These are phyloP conservation scores for Sporophila hypoxantha DNA, from an alignment of 2,113 vertebrate genomes.

Conservation along the genomic window DNA sequence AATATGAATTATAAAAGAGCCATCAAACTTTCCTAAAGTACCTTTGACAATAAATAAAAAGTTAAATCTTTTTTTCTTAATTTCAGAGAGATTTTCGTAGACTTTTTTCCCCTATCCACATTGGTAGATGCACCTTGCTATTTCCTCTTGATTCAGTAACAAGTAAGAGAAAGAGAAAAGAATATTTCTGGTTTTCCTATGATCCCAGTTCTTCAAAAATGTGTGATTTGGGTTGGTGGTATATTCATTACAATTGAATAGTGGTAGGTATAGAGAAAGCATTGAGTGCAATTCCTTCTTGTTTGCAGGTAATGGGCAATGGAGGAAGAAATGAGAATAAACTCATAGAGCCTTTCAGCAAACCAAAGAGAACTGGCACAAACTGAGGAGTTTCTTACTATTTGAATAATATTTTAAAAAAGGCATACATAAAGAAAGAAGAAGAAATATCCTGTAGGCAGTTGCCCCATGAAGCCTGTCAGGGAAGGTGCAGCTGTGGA, in stretches of 20 bases:
- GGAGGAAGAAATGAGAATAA: background rate
- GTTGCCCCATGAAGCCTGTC: background rate
- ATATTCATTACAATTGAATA: background rate
- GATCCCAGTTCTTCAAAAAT: background rate
- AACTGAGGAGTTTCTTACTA: background rate
- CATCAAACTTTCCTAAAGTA: conserved; percentile 33
- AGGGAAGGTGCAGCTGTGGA: background rate
- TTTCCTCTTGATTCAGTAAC: background rate
- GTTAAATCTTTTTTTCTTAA: background rate
- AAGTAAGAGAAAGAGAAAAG: background rate
- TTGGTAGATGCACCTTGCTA: background rate
- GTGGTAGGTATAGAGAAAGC: background rate
- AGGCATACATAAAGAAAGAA: background rate
- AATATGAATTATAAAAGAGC: conserved; percentile 25
- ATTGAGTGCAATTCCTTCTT: background rate
- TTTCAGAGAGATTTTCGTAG: background rate
- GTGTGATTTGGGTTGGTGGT: background rate
- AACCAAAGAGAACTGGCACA: background rate
- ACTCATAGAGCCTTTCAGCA: background rate
- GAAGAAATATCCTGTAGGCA: background rate
- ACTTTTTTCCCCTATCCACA: background rate
- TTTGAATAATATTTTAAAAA: background rate
- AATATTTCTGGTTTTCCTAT: conserved; percentile 5
- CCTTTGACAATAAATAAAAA: conserved; percentile 41
- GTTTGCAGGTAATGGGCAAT: background rate